A percentile compares a stretch with the other conserved stretches of the same genome.
Evolutionary conservation across 2,797 vertebrate genomes (phyloP).

Genomic region (Enteromius paludinosus): DNA sequence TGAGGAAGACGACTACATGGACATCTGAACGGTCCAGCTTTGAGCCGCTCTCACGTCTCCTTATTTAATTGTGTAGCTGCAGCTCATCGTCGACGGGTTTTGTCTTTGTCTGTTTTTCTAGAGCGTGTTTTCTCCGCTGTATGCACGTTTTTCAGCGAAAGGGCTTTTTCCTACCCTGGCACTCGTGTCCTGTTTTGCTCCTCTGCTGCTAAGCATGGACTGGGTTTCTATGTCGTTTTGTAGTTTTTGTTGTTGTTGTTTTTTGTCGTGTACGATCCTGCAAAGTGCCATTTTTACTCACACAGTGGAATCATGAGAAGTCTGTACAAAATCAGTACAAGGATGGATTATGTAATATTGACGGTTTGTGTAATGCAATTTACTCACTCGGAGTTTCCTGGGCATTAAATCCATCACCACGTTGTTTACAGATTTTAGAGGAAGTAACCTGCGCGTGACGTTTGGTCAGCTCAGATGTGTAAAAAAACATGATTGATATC

Average conservation of each 20-base stretch:
- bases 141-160: conserved; percentile 56
- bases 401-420: conserved; percentile 32
- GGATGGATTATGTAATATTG: conserved; percentile 34
- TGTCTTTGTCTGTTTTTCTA: neutral
- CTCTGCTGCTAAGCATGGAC: conserved; percentile 42
- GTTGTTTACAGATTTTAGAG: conserved; percentile 33
- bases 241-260: neutral
- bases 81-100: neutral
- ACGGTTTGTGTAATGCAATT: conserved; percentile 43
- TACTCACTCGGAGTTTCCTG: conserved; percentile 31
- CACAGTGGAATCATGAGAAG: neutral
- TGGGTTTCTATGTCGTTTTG: neutral
- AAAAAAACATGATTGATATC: conserved; percentile 46
- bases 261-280: conserved; percentile 61
- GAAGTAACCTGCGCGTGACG: neutral
- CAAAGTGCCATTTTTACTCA: conserved; percentile 67
- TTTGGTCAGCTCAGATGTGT: neutral
- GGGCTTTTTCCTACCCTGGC: conserved; percentile 56
- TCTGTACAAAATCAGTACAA: neutral
- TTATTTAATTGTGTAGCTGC: conserved; percentile 26
- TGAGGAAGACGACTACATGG: conserved; percentile 96
- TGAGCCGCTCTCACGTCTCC: conserved; percentile 17
- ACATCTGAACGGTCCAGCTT: conserved; percentile 78
- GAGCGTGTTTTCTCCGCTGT: conserved; percentile 14
- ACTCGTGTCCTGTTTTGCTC: conserved; percentile 19